These are phyloP conservation scores for Colletes gigas DNA, from an alignment of 1,140 invertebrate species.

Conservation along the genomic window DNA sequence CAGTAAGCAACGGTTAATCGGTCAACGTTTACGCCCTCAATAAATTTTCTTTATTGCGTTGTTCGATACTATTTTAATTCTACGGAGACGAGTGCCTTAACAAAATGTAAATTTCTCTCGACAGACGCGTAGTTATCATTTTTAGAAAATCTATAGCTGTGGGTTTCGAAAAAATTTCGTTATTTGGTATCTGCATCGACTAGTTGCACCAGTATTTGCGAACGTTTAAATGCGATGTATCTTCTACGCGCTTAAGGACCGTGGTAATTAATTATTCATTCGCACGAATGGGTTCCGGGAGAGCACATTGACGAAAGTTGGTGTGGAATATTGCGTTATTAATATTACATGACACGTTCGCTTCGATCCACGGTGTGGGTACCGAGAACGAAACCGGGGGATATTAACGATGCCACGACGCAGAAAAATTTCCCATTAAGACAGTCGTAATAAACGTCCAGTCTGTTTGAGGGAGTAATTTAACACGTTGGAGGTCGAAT, in stretches of 20 bases:
- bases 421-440: conserved; percentile 49
- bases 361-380: not conserved
- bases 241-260: no score
- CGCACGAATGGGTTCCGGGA: conserved; percentile 4
- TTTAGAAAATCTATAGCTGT: no score
- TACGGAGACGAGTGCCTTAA: no score
- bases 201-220: not conserved
- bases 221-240: not conserved
- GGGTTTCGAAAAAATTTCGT: no score
- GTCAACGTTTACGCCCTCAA: not conserved
- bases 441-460: conserved; percentile 33
- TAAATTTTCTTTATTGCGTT: no score
- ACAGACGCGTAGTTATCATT: no score
- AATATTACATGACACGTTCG: conserved; percentile 28
- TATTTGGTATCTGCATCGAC: no score
- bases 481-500: conserved; percentile 27
- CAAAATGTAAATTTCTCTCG: no score
- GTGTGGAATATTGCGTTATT: conserved; percentile 28
- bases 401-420: conserved; percentile 32
- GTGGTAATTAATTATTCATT: conserved; percentile 5
- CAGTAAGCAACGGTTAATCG: not conserved
- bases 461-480: conserved; percentile 26
- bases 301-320: conserved; percentile 6
- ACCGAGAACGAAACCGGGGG: not conserved
- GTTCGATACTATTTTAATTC: no score